phyloP scores from a whole-genome alignment of 2,113 vertebrate genomes.

The Electrona antarctica region DNA sequence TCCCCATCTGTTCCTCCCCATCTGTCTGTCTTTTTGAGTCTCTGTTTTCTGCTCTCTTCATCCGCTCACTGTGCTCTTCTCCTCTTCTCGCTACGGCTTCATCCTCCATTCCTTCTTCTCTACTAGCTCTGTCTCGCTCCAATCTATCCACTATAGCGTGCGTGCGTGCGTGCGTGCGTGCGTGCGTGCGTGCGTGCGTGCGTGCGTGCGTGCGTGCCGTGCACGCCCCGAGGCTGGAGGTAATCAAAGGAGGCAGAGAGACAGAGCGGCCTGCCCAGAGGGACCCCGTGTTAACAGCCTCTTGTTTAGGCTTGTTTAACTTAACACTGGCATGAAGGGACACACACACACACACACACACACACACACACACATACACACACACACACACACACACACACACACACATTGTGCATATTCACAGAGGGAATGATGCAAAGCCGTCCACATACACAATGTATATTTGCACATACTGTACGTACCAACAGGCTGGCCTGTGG shows the following conservation, averaged over 20 bases:
- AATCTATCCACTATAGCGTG: too few relatives aligned
- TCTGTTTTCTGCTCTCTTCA: not conserved
- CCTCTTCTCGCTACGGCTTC: not conserved
- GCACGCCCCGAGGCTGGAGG: not conserved
- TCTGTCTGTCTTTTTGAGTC: not conserved
- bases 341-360: not conserved
- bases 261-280: slow-evolving; percentile 16
- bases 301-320: slow-evolving; percentile 37
- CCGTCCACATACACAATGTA: too few relatives aligned
- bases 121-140: not conserved
- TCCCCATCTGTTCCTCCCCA: not conserved
- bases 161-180: not conserved
- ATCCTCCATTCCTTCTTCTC: not conserved
- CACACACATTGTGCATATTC: not conserved
- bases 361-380: not conserved
- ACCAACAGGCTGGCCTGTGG: slow-evolving; percentile 15
- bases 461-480: not conserved
- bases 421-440: too few relatives aligned
- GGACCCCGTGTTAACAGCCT: slow-evolving; percentile 11
- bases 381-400: not conserved
- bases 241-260: slow-evolving; percentile 37
- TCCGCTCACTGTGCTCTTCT: not conserved
- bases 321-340: not conserved
- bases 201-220: not conserved
- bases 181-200: not conserved